Evolutionary conservation across 2,113 vertebrate genomes (phyloP).

Genomic region (Cercocebus atys): DNA sequence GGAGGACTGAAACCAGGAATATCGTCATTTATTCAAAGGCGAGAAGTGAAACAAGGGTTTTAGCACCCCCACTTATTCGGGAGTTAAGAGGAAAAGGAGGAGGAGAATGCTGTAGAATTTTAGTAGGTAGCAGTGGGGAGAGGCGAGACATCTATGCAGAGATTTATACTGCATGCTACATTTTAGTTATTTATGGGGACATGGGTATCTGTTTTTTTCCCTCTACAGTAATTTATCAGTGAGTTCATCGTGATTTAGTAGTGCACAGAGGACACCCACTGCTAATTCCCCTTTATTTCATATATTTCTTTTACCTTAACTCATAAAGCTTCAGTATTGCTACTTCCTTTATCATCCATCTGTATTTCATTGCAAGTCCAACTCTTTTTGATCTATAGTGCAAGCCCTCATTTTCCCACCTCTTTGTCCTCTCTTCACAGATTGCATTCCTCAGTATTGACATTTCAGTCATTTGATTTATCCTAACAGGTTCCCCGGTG

Average conservation of each 20-base stretch:
- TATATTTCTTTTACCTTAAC: conserved; percentile 62
- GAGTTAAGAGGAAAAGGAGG: not conserved
- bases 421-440: conserved; percentile 54
- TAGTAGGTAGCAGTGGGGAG: not conserved
- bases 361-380: conserved; percentile 12
- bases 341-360: conserved; percentile 40
- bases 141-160: not conserved
- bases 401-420: not conserved
- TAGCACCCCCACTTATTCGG: not conserved
- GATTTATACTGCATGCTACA: not conserved
- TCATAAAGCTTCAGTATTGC: not conserved
- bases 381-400: conserved; percentile 9
- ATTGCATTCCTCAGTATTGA: conserved; percentile 60
- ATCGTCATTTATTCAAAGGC: not conserved
- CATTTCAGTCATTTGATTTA: conserved; percentile 68
- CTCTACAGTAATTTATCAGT: conserved; percentile 45
- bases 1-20: not conserved
- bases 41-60: not conserved
- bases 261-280: not conserved
- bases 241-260: conserved; percentile 58
- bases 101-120: not conserved
- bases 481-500: conserved; percentile 37
- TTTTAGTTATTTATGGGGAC: conserved; percentile 64
- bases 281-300: conserved; percentile 69
- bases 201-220: conserved; percentile 10